Evolutionary conservation across 2,797 vertebrate species (phyloP).

Genomic region (Protosalanx chinensis): DNA sequence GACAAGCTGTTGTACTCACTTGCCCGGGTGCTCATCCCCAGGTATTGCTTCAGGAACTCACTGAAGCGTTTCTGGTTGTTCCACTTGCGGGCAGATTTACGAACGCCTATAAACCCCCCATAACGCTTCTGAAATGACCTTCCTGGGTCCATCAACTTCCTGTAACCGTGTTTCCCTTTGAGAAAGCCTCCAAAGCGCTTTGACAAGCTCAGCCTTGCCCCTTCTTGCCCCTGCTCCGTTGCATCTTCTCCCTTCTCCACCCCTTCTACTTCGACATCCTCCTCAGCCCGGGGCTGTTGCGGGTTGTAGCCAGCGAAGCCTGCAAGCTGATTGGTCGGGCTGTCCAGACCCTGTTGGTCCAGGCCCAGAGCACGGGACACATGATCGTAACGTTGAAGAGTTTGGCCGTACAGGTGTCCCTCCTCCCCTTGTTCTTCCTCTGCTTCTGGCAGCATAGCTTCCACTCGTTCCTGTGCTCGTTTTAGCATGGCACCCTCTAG

Average conservation of each 20-base stretch:
- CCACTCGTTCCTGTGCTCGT: conserved; percentile 71
- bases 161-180: conserved; percentile 74
- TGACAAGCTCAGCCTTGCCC: conserved; percentile 63
- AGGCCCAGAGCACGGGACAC: conserved; percentile 60
- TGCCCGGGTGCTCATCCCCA: conserved; percentile 86
- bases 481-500: conserved; percentile 58
- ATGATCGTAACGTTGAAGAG: conserved; percentile 68
- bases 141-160: conserved; percentile 70
- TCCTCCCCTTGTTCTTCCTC: conserved; percentile 58
- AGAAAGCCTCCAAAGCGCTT: conserved; percentile 78
- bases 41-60: conserved; percentile 94
- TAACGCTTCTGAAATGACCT: conserved; percentile 90
- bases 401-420: conserved; percentile 52
- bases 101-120: conserved; percentile 91
- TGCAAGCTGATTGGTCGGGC: conserved; percentile 46
- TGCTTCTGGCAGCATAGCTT: conserved; percentile 60
- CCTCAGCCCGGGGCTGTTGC: conserved; percentile 52
- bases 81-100: conserved; percentile 95
- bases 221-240: conserved; percentile 44
- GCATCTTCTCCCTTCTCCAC: conserved; percentile 40
- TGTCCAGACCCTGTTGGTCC: conserved; percentile 47
- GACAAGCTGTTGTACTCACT: conserved; percentile 80
- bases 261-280: conserved; percentile 52
- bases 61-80: conserved; percentile 98
- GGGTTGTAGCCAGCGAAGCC: conserved; percentile 40